Evolutionary conservation across 2,797 vertebrate species (phyloP), one percentile per base, ranked within the genome.

Genomic region (Cynopterus sphinx): DNA sequence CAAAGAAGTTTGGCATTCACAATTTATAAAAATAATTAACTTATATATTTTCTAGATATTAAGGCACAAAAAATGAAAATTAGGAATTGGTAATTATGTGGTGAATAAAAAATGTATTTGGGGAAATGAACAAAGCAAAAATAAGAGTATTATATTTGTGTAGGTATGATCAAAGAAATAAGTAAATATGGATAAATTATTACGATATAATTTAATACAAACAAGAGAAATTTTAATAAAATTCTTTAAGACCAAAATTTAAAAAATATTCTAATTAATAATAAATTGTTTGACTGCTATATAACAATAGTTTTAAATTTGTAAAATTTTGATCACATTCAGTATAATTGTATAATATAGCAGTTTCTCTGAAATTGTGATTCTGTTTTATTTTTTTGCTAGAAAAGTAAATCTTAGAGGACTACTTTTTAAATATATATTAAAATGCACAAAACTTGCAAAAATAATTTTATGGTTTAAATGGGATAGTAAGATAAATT

Each of bases 171-270:
- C 22, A 95, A n/a, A 67, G 0, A 81, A 95, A 68, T 91, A 43
- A 68, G 0, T 65, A 87, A 82, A 41, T 90, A 70, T 71, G 65
- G 70, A 94, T 90, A 98, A 98, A 98, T 97, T 96, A 98, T 97
- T 97, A 86, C 96, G 70, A 95, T 81, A 77, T 96, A 59, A 70
- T 98, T 98, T 97, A 97, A 97, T 96, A 70, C 77, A 97, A 97
- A 97, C 0, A 95, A 95, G 83, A 97, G 59, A 84, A 41, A 73
- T 49, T 73, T 82, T 75, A 73, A 6, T 68, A 24, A 71, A 31
- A 1, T 41, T 89, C 15, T 51, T 92, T 41, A 70, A 57, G 87
- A 82, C 49, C 5, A 78, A 7, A 68, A 41, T 67, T 68, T 28
- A 86, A 95, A 77, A 43, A 1, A 91, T 28, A 46, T 51, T 90